A percentile compares a stretch with the other conserved stretches of the same genome.
Conservation (phyloP, 2,888 invertebrate genomes). For the Lithophane ornitopus region DNA sequence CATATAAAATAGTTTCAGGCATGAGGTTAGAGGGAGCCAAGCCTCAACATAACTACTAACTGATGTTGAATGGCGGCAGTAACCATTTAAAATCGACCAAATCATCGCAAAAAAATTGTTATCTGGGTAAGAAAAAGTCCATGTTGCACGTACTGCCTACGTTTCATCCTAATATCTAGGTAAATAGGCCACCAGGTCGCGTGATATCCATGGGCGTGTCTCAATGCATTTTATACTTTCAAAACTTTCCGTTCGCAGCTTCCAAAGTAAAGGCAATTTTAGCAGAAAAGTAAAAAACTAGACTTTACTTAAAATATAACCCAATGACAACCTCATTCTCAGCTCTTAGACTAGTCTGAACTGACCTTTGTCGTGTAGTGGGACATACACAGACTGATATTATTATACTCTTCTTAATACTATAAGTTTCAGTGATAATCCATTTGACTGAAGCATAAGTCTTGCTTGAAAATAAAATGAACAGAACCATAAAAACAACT, state of each 20-base stretch:
- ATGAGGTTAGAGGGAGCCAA: neutral
- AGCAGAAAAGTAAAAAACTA: neutral
- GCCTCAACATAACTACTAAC: neutral
- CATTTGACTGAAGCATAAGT: neutral
- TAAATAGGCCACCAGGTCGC: slow-evolving; percentile 32
- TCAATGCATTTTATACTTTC: slow-evolving; percentile 24
- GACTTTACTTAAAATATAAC: neutral
- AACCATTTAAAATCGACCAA: neutral
- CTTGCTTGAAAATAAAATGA: neutral
- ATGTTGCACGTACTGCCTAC: slow-evolving; percentile 12
- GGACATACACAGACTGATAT: no score
- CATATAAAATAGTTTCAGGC: neutral
- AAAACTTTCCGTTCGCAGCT: neutral
- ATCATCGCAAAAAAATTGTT: neutral
- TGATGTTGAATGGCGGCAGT: no score
- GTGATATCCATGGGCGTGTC: slow-evolving; percentile 15
- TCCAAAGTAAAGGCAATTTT: neutral
- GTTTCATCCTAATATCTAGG: slow-evolving; percentile 27
- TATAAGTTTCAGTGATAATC: neutral
- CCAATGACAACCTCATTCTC: no score
- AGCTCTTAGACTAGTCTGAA: no score
- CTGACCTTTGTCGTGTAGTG: no score
- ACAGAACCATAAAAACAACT: neutral
- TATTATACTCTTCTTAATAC: no score
- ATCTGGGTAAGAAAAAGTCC: neutral